phyloP scores from a whole-genome alignment of 2,888 invertebrate genomes.

The Aleiodes testaceus region DNA sequence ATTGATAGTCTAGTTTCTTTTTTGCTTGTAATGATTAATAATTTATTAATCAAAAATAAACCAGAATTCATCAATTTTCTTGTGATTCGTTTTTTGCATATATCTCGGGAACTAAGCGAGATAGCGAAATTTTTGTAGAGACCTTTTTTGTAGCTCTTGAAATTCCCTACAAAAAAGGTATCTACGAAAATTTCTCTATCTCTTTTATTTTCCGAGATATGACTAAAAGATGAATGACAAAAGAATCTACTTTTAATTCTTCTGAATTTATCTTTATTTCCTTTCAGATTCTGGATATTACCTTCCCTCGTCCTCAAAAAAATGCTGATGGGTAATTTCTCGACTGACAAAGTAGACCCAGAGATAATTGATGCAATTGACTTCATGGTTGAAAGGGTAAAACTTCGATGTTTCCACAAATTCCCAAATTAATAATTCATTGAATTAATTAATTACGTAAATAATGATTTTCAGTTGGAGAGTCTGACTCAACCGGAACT shows the following conservation, averaged over 20 bases:
- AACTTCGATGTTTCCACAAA: conserved; percentile 50
- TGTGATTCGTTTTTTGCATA: too few species aligned
- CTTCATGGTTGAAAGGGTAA: conserved; percentile 92
- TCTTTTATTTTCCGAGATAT: too few species aligned
- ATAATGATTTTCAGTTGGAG: conserved; percentile 78
- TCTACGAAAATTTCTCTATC: too few species aligned
- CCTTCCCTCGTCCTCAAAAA: conserved; percentile 88
- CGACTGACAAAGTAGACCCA: conserved; percentile 81
- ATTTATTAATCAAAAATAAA: not conserved
- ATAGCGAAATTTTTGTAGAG: too few species aligned
- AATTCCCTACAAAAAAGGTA: too few species aligned
- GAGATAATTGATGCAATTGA: conserved; percentile 89
- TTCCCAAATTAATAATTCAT: not conserved
- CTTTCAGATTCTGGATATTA: conserved; percentile 84
- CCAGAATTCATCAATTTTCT: too few species aligned
- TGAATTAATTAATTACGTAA: not conserved
- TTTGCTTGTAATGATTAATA: not conserved
- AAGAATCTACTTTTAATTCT: too few species aligned
- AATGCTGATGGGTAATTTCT: conserved; percentile 91
- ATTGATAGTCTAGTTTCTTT: not conserved
- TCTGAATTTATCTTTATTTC: conserved; percentile 8
- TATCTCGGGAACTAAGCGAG: too few species aligned
- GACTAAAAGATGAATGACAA: too few species aligned
- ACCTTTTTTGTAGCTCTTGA: too few species aligned
- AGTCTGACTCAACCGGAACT: conserved; percentile 86